These are phyloP conservation scores for Spondyliosoma cantharus DNA, from an alignment of 2,797 vertebrate species.

Conservation along the genomic window DNA sequence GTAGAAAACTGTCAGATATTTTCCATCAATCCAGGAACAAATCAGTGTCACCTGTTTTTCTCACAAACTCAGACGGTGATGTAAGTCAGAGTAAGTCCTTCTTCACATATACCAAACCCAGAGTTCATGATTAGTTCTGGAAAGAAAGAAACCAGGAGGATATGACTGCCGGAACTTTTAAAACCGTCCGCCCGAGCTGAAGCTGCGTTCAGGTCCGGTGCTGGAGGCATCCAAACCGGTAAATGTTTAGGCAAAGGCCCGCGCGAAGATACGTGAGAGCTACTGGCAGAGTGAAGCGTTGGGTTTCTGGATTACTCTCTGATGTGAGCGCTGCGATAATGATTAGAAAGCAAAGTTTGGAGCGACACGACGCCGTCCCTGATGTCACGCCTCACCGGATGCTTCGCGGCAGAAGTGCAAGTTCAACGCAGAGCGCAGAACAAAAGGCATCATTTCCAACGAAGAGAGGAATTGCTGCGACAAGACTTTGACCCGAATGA, in stretches of 20 bases:
- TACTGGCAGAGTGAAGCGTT: not conserved
- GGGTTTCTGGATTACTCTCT: conserved; percentile 7
- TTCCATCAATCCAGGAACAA: not conserved
- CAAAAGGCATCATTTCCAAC: not conserved
- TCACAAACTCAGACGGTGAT: not conserved
- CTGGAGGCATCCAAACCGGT: conserved; percentile 19
- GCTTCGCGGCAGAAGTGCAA: conserved; percentile 6
- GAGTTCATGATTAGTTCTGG: not conserved
- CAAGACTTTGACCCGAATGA: not conserved
- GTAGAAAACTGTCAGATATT: not conserved
- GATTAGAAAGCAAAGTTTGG: conserved; percentile 17
- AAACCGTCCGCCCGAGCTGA: not conserved
- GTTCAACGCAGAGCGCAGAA: not conserved
- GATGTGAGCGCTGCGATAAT: conserved; percentile 17
- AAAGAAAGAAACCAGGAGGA: conserved; percentile 9
- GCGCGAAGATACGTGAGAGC: conserved; percentile 3
- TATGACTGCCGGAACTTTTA: not conserved
- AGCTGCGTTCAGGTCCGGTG: not conserved
- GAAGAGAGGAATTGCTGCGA: not conserved
- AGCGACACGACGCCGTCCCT: not conserved
- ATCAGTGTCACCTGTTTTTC: not conserved
- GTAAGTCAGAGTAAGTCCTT: conserved; percentile 4
- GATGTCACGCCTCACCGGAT: not conserved
- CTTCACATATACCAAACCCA: not conserved
- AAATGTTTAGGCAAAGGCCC: conserved; percentile 16